Evolutionary conservation across 2,888 invertebrate genomes (phyloP).

Genomic region (Myopa tessellatipennis): DNA sequence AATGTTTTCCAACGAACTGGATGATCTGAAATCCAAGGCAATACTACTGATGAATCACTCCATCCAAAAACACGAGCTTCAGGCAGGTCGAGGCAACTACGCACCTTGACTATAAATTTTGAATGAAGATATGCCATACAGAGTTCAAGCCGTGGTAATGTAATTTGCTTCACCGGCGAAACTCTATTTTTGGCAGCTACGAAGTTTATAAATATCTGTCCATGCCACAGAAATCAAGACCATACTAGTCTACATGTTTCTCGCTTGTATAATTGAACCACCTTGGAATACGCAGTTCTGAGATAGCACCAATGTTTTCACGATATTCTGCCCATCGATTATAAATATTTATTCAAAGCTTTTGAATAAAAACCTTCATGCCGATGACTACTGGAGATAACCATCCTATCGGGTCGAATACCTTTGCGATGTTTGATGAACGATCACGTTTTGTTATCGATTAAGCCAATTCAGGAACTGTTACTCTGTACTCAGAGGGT

Average conservation of each 20-base stretch:
- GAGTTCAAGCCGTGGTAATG: constrained; percentile 38
- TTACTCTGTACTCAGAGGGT: constrained; percentile 29
- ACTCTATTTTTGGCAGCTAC: constrained; percentile 38
- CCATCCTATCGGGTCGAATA: constrained; percentile 28
- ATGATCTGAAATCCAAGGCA: constrained; percentile 36
- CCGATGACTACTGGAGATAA: constrained; percentile 19
- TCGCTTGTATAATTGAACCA: constrained; percentile 28
- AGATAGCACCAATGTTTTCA: not conserved
- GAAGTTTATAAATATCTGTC: constrained; percentile 12
- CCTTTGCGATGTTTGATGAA: constrained; percentile 19
- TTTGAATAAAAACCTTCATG: constrained; percentile 37
- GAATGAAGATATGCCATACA: constrained; percentile 32
- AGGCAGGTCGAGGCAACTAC: not conserved
- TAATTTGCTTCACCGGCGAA: constrained; percentile 38
- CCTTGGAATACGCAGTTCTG: constrained; percentile 24
- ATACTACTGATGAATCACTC: constrained; percentile 39
- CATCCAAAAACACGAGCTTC: constrained; percentile 20
- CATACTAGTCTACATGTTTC: constrained; percentile 25
- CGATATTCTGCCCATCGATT: constrained; percentile 31
- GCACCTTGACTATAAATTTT: constrained; percentile 27
- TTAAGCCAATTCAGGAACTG: not conserved
- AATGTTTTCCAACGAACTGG: constrained; percentile 39
- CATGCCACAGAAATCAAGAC: no score
- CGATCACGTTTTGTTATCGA: constrained; percentile 17
- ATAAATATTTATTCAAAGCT: constrained; percentile 25